These are phyloP conservation scores for Heliothis virescens DNA, from an alignment of 1,140 invertebrate genomes.

Conservation along the genomic window DNA sequence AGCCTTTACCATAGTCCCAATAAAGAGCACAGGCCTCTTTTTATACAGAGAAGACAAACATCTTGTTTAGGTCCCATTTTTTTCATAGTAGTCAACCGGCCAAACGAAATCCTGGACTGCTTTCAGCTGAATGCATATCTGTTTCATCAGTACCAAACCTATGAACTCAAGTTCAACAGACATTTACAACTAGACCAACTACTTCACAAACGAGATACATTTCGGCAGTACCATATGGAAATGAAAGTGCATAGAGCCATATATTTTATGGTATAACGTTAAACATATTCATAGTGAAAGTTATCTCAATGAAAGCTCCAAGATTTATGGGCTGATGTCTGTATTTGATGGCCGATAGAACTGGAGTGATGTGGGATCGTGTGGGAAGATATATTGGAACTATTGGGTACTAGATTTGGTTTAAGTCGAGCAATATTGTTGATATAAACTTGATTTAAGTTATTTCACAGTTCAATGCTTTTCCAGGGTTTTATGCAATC, in stretches of 20 bases:
- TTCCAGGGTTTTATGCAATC: too few relatives aligned
- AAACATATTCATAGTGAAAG: constrained; percentile 49
- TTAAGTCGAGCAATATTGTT: neutral
- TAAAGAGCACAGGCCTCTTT: too few relatives aligned
- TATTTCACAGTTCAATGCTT: too few relatives aligned
- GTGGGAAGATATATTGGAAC: neutral
- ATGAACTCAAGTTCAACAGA: neutral
- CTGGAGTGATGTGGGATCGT: constrained; percentile 8
- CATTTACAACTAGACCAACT: neutral
- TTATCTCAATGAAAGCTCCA: constrained; percentile 44
- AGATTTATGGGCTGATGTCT: constrained; percentile 38
- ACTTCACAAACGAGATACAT: constrained; percentile 1
- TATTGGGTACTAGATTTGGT: too few relatives aligned
- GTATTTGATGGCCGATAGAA: constrained; percentile 10
- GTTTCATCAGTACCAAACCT: too few relatives aligned
- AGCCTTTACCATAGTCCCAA: too few relatives aligned
- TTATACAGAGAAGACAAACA: too few relatives aligned
- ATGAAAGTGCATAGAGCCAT: constrained; percentile 38
- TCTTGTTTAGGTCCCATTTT: too few relatives aligned
- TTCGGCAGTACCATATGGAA: constrained; percentile 15
- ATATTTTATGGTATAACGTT: constrained; percentile 38
- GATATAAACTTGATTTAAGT: neutral
- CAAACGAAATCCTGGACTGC: too few relatives aligned
- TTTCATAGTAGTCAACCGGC: too few relatives aligned
- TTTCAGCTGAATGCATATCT: too few relatives aligned